Evolutionary conservation across 2,113 vertebrate species (phyloP).

Genomic region (Protobothrops mucrosquamatus): DNA sequence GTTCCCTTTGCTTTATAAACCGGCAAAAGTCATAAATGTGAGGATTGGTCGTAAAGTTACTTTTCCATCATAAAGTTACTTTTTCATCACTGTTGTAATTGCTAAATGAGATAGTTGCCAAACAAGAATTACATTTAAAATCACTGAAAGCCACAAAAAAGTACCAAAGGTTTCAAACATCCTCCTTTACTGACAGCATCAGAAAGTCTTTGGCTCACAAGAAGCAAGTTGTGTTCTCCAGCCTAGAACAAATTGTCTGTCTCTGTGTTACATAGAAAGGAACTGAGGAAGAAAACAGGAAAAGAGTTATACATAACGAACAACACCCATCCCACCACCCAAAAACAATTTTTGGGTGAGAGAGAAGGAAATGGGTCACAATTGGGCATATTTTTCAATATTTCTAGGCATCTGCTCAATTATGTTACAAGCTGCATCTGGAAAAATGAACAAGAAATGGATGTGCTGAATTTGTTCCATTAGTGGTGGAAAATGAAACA

Average conservation of each 20-base stretch:
- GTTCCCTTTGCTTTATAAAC: neutral
- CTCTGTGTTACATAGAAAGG: neutral
- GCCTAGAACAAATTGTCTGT: neutral
- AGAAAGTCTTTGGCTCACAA: neutral
- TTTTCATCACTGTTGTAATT: neutral
- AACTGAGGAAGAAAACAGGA: neutral
- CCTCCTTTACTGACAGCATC: neutral
- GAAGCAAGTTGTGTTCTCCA: neutral
- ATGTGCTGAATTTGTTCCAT: neutral
- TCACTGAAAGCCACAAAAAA: neutral
- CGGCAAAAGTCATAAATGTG: neutral
- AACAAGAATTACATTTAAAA: neutral
- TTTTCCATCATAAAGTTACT: neutral
- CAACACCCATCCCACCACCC: neutral
- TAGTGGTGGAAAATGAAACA: neutral
- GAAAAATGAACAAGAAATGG: neutral
- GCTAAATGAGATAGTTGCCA: neutral
- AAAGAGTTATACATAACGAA: neutral
- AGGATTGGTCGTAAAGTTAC: neutral
- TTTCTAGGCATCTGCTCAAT: neutral
- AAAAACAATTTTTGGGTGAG: neutral
- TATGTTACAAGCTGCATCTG: neutral
- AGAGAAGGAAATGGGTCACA: neutral
- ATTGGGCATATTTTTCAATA: neutral
- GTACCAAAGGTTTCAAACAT: neutral